A percentile compares a stretch with the other conserved stretches of the same genome.
phyloP scores from a whole-genome alignment of 2,797 vertebrate species.

The Acanthis flammea region DNA sequence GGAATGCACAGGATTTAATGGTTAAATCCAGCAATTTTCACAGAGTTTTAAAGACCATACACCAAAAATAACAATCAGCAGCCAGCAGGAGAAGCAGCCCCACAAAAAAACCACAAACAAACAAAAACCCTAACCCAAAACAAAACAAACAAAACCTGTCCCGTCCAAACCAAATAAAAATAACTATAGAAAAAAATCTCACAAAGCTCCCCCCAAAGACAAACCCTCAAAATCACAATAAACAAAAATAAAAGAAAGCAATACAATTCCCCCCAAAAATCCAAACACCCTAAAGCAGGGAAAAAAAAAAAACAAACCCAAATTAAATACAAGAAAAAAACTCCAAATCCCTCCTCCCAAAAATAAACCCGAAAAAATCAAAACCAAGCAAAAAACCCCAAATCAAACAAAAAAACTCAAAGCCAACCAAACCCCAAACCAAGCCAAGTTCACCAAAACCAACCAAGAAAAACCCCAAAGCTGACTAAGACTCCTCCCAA shows the following conservation, averaged over 20 bases:
- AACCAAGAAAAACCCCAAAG: not conserved
- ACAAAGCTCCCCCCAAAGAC: not conserved
- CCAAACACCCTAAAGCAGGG: not conserved
- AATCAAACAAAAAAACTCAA: not conserved
- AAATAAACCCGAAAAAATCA: not conserved
- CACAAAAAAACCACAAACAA: not conserved
- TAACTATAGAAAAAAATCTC: not conserved
- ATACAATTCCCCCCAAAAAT: not conserved
- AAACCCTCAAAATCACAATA: not conserved
- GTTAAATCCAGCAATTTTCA: not conserved
- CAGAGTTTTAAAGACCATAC: not conserved
- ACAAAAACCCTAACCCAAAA: not conserved
- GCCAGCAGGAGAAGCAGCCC: not conserved
- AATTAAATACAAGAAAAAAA: not conserved
- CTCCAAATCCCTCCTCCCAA: not conserved
- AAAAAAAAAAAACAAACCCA: not conserved
- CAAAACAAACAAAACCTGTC: not conserved
- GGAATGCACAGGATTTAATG: not conserved
- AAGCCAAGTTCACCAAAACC: not conserved
- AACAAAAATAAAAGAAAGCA: not conserved
- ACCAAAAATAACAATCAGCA: not conserved
- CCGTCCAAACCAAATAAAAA: not conserved
- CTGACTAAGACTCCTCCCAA: not conserved
- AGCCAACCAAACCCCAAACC: not conserved
- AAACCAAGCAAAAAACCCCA: not conserved